Percentiles rank a stretch among this genome's conserved stretches.
Conservation (phyloP, 2,888 invertebrate genomes). For the Caenorhabditis imperialis region DNA sequence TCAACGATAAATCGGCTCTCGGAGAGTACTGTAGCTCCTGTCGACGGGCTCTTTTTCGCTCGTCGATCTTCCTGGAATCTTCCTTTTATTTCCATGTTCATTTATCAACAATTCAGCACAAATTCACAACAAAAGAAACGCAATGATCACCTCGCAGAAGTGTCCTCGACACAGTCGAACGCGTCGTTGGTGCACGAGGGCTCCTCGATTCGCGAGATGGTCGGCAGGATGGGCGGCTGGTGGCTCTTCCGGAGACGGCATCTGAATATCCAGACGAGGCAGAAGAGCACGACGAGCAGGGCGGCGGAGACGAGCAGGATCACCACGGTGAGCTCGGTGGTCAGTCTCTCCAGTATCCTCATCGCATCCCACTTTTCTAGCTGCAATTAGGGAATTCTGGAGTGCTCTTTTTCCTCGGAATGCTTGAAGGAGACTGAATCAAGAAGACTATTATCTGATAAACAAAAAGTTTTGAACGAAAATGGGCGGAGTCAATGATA, state of each 20-base stretch:
- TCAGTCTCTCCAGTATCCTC: conserved; percentile 23
- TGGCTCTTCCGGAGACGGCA: conserved; percentile 36
- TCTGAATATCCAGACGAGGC: conserved; percentile 41
- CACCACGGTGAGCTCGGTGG: conserved; percentile 42
- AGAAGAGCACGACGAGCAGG: conserved; percentile 44
- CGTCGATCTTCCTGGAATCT: conserved; percentile 55
- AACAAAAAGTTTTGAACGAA: conserved; percentile 4
- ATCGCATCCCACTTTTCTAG: conserved; percentile 15
- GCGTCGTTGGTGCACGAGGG: conserved; percentile 55
- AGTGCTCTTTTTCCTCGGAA: no score
- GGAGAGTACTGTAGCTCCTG: conserved; percentile 49
- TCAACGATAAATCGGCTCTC: conserved; percentile 49
- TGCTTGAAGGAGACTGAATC: no score
- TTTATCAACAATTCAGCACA: neutral
- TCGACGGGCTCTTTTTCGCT: conserved; percentile 51
- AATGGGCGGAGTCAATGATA: conserved; percentile 1
- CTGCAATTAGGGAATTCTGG: no score
- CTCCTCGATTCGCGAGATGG: conserved; percentile 36
- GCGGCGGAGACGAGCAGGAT: conserved; percentile 43
- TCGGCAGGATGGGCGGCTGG: conserved; percentile 46
- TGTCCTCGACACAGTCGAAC: conserved; percentile 56
- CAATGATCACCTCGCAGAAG: conserved; percentile 28
- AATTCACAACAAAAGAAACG: neutral
- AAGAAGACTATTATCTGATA: neutral
- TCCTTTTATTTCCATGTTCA: neutral